phyloP scores from a whole-genome alignment of 1,140 invertebrate genomes.

The Palaemon carinicauda region DNA sequence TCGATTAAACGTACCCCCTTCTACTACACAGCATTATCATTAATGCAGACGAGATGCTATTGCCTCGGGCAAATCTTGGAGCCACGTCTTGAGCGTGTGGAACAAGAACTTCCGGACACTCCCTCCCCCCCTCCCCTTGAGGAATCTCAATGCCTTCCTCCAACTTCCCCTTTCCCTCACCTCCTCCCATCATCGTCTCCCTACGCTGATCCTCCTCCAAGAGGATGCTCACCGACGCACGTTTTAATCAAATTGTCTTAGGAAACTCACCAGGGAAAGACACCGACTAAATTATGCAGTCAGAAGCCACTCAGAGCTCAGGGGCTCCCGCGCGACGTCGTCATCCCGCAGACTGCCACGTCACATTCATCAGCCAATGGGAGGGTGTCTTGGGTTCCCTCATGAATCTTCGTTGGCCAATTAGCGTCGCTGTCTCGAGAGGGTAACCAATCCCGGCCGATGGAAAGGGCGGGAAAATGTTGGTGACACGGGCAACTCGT shows the following conservation, averaged over 20 bases:
- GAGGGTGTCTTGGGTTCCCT: neutral
- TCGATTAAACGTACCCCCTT: no score
- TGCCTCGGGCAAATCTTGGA: no score
- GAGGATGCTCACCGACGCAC: constrained; percentile 10
- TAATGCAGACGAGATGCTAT: no score
- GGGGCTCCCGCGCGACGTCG: neutral
- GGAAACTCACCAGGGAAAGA: constrained; percentile 7
- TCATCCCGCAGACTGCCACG: constrained; percentile 10
- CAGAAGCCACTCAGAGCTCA: neutral
- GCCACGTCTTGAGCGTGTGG: no score
- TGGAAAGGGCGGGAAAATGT: constrained; percentile 21
- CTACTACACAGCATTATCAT: no score
- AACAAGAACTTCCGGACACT: neutral
- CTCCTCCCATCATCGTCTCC: neutral
- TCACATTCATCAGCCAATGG: constrained; percentile 50
- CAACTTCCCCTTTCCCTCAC: neutral
- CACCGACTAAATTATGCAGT: constrained; percentile 46
- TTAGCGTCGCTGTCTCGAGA: constrained; percentile 37
- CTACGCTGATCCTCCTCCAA: no score
- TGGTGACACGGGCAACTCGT: constrained; percentile 34
- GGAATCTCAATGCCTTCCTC: neutral
- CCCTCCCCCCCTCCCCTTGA: no score
- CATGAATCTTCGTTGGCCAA: constrained; percentile 53
- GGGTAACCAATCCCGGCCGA: constrained; percentile 39
- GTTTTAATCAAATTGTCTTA: constrained; percentile 53